Percentiles rank a stretch among this genome's conserved stretches.
Conservation (phyloP, 2,888 invertebrate species). For the Drosophila nr. perissopoda region DNA sequence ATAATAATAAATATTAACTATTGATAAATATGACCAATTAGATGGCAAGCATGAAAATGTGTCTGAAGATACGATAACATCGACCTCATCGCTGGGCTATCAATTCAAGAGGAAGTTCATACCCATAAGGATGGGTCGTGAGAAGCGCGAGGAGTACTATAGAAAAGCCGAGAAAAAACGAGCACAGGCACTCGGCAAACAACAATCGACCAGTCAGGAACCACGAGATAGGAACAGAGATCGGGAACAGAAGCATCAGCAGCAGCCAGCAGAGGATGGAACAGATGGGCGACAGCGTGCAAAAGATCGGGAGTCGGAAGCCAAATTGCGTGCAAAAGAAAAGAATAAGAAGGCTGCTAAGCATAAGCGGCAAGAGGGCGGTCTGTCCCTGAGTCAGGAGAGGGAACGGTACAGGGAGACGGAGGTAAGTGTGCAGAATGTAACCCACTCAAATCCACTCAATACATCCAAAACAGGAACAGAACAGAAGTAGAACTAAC, state of each 20-base stretch:
- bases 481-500: slow-evolving; percentile 1
- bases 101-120: slow-evolving; percentile 66
- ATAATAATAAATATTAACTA: background rate
- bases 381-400: slow-evolving; percentile 3
- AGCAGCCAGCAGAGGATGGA: background rate
- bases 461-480: background rate
- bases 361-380: slow-evolving; percentile 36
- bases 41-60: slow-evolving; percentile 3
- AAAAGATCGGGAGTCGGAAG: slow-evolving; percentile 25
- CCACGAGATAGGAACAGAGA: slow-evolving; percentile 22
- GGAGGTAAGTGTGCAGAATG: slow-evolving; percentile 5
- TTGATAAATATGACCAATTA: background rate
- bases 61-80: slow-evolving; percentile 38
- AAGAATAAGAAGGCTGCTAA: background rate
- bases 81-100: slow-evolving; percentile 71
- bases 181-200: slow-evolving; percentile 4
- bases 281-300: background rate
- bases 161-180: slow-evolving; percentile 39
- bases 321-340: background rate
- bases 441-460: background rate
- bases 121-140: slow-evolving; percentile 26
- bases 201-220: slow-evolving; percentile 34
- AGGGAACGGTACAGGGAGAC: background rate
- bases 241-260: slow-evolving; percentile 16
- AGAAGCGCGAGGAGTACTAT: slow-evolving; percentile 32